Conservation (phyloP, 2,888 invertebrate species). For the Tetramorium bicarinatum region DNA sequence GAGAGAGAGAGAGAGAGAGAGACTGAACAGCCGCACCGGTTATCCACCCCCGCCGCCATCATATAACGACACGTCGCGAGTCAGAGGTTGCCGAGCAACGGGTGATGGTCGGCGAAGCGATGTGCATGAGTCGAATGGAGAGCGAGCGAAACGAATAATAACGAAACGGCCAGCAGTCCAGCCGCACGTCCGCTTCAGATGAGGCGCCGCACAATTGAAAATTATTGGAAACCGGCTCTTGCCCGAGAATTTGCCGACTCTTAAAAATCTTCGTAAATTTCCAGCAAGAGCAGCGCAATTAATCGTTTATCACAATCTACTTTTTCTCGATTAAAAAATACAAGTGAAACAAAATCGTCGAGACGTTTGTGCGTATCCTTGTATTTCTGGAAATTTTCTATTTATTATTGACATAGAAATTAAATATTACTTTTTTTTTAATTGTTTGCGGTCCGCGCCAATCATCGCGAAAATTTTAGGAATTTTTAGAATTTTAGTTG, state of each 20-base stretch:
- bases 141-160: constrained; percentile 54
- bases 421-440: not conserved
- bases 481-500: not conserved
- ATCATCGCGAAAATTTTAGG: not conserved
- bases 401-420: not conserved
- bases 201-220: constrained; percentile 5
- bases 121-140: constrained; percentile 52
- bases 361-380: not conserved
- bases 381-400: not conserved
- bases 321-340: not conserved
- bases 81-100: constrained; percentile 74
- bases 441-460: not conserved
- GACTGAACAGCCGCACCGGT: constrained; percentile 34
- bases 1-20: constrained; percentile 24
- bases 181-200: constrained; percentile 1
- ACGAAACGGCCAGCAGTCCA: constrained; percentile 45
- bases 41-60: constrained; percentile 54
- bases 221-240: not conserved
- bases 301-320: not conserved
- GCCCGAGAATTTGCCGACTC: not conserved
- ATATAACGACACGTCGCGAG: constrained; percentile 63
- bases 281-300: not conserved
- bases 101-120: constrained; percentile 65
- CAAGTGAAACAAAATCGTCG: not conserved
- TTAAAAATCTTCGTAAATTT: not conserved